These are phyloP conservation scores for Panagrolaimus sp. DNA, from an alignment of 1,140 invertebrate genomes.

Conservation along the genomic window DNA sequence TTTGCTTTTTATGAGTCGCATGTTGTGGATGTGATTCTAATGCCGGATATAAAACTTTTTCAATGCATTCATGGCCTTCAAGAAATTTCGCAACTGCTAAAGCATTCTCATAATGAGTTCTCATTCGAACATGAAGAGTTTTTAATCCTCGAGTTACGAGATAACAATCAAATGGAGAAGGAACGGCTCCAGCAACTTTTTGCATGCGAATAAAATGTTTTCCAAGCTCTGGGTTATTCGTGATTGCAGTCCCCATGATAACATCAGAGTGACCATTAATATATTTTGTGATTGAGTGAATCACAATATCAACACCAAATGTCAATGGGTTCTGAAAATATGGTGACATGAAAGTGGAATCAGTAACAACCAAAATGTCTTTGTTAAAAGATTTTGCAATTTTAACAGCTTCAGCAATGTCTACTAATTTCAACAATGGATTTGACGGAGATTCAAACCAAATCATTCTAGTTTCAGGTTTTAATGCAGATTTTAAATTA, in stretches of 20 bases:
- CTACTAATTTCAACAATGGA: constrained; percentile 80
- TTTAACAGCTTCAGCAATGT: constrained; percentile 72
- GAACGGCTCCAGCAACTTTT: constrained; percentile 71
- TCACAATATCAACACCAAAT: constrained; percentile 80
- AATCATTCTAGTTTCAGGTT: constrained; percentile 81
- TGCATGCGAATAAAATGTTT: constrained; percentile 31
- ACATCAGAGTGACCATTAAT: constrained; percentile 97
- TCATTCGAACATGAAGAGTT: constrained; percentile 86
- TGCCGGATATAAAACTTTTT: constrained; percentile 77
- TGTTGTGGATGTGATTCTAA: constrained; percentile 82
- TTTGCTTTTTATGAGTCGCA: constrained; percentile 73
- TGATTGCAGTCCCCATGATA: constrained; percentile 72
- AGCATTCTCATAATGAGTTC: constrained; percentile 74
- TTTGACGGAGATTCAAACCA: constrained; percentile 97
- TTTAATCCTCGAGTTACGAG: constrained; percentile 87
- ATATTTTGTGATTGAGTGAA: constrained; percentile 93
- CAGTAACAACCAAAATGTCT: constrained; percentile 77
- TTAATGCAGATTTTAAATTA: constrained; percentile 68
- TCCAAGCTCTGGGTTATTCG: constrained; percentile 21
- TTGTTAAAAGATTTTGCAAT: constrained; percentile 64
- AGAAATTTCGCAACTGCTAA: constrained; percentile 69
- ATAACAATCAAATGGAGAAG: constrained; percentile 91
- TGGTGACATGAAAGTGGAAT: constrained; percentile 93
- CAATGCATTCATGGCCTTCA: constrained; percentile 71
- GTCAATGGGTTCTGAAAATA: constrained; percentile 76